A percentile compares a stretch with the other conserved stretches of the same genome.
Evolutionary conservation across 2,797 vertebrate genomes (phyloP).

Genomic region (Urocyon cinereoargenteus): DNA sequence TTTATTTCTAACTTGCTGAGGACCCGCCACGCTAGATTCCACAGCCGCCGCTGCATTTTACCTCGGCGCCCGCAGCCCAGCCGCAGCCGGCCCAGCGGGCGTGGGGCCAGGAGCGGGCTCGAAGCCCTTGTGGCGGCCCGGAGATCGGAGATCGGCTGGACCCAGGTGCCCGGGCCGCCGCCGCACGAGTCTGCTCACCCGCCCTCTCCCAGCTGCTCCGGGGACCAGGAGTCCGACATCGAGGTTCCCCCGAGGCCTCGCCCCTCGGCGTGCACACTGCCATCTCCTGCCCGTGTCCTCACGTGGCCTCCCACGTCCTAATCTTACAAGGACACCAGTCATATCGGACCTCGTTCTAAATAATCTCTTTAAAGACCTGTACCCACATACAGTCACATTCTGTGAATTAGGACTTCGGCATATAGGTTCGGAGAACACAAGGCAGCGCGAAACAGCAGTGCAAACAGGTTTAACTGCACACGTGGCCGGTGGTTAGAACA

Average conservation of each 20-base stretch:
- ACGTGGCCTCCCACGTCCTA: no score
- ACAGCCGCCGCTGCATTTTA: neutral
- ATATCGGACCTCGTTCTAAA: neutral
- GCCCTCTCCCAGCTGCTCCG: neutral
- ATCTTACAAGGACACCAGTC: neutral
- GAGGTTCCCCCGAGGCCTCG: neutral
- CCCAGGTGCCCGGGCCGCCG: no score
- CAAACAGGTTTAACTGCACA: neutral
- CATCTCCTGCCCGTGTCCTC: neutral
- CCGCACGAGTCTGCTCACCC: no score
- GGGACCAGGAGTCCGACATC: neutral
- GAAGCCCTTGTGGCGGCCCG: neutral
- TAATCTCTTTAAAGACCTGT: neutral
- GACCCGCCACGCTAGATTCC: neutral
- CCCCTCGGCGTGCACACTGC: neutral
- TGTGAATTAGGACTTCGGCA: neutral
- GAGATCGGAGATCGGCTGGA: no score
- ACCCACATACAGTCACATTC: neutral
- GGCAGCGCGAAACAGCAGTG: neutral
- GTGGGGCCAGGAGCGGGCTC: no score
- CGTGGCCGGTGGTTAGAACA: neutral
- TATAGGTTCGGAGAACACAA: neutral
- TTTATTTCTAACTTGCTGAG: neutral
- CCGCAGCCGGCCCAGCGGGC: neutral
- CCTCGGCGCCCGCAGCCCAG: neutral